These are phyloP conservation scores for Leptinotarsa peninsularis DNA, from an alignment of 2,888 invertebrate species.

Conservation along the genomic window DNA sequence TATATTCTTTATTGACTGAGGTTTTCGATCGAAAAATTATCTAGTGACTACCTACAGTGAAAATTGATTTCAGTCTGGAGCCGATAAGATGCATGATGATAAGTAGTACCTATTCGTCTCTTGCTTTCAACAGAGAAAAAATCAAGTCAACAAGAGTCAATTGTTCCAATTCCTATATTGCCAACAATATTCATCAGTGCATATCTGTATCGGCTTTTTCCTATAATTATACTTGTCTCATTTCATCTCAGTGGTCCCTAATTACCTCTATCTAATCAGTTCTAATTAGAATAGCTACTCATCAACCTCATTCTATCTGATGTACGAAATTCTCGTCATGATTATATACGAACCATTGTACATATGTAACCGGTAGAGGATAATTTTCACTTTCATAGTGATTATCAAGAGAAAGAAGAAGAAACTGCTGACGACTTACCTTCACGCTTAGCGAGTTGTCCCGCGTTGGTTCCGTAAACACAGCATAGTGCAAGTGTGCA, in stretches of 20 bases:
- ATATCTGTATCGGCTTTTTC: constrained; percentile 10
- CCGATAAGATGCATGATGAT: too few species aligned
- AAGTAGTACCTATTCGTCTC: too few species aligned
- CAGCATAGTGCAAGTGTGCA: constrained; percentile 56
- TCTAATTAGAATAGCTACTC: constrained; percentile 18
- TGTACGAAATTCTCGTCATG: constrained; percentile 21
- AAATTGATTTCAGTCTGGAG: too few species aligned
- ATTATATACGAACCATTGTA: constrained; percentile 7
- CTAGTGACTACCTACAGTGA: too few species aligned
- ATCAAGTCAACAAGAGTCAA: not conserved
- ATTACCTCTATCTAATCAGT: constrained; percentile 27
- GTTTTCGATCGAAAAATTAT: too few species aligned
- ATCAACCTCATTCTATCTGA: constrained; percentile 19
- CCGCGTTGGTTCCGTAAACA: constrained; percentile 47
- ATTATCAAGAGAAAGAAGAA: constrained; percentile 12
- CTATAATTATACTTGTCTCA: constrained; percentile 12
- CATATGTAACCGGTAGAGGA: constrained; percentile 21
- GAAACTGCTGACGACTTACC: constrained; percentile 50
- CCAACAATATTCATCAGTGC: constrained; percentile 29
- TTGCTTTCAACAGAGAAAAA: not conserved
- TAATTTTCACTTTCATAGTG: constrained; percentile 24
- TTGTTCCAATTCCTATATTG: not conserved
- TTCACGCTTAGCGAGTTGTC: constrained; percentile 55
- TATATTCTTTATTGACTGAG: too few species aligned
- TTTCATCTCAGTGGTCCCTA: constrained; percentile 29